phyloP scores from a whole-genome alignment of 2,797 vertebrate genomes.

The Phylloscopus collybita region DNA sequence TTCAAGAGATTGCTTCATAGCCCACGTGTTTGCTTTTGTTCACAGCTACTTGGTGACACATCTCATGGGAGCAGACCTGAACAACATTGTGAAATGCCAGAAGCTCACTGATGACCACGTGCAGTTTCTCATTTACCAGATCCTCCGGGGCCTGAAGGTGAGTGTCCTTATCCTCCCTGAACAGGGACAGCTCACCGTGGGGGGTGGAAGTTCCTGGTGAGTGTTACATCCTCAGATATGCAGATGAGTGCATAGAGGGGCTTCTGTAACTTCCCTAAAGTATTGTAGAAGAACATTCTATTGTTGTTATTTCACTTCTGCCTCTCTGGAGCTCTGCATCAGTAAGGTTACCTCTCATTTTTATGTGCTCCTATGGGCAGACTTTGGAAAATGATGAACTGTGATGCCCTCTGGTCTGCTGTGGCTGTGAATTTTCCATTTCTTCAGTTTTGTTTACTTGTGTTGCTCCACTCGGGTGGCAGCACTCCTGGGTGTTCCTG shows the following conservation, averaged over 20 bases:
- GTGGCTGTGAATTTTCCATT: background rate
- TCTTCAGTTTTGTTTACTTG: background rate
- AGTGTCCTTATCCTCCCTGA: background rate
- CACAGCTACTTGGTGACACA: constrained; percentile 96
- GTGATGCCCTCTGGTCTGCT: background rate
- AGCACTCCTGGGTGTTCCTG: background rate
- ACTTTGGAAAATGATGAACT: background rate
- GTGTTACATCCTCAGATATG: background rate
- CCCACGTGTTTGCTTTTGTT: background rate
- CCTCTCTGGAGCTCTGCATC: background rate
- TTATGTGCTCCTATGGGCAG: background rate
- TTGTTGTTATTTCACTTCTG: background rate
- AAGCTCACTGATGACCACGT: constrained; percentile 98
- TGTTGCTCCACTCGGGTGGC: background rate
- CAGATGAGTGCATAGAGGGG: background rate
- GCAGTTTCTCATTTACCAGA: constrained; percentile 99
- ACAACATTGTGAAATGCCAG: constrained; percentile 99
- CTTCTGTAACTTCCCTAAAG: background rate
- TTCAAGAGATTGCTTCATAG: background rate
- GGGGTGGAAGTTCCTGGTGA: background rate
- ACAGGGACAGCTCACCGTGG: background rate
- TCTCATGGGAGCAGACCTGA: constrained; percentile 98
- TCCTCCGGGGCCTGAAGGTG: constrained; percentile 96
- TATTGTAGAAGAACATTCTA: background rate
- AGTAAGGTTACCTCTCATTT: background rate